Evolutionary conservation across 1,140 invertebrate genomes (phyloP).

Genomic region (Bombyx mandarina): DNA sequence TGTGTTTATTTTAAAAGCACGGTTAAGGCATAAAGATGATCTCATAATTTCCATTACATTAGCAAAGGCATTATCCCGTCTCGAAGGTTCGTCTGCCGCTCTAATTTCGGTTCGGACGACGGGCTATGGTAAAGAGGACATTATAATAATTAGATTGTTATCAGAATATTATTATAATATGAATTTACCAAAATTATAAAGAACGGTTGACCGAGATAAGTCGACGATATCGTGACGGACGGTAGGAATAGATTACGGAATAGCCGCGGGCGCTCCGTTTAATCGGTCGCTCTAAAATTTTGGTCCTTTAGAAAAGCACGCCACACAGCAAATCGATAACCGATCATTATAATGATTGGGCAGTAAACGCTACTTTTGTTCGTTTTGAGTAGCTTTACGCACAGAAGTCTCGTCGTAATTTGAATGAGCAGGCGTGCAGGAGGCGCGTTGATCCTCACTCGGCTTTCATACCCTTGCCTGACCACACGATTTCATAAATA

Average conservation of each 20-base stretch:
- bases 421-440: slow-evolving; percentile 6
- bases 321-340: slow-evolving; percentile 62
- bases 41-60: slow-evolving; percentile 55
- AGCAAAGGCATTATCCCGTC: slow-evolving; percentile 43
- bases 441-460: background rate
- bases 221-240: slow-evolving; percentile 50
- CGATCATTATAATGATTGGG: slow-evolving; percentile 65
- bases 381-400: slow-evolving; percentile 46
- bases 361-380: slow-evolving; percentile 48
- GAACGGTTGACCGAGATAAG: slow-evolving; percentile 40
- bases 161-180: slow-evolving; percentile 60
- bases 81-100: slow-evolving; percentile 28
- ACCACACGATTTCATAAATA: no score
- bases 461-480: background rate
- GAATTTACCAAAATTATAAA: slow-evolving; percentile 65
- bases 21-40: slow-evolving; percentile 47
- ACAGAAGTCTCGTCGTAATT: slow-evolving; percentile 54
- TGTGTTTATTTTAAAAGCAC: slow-evolving; percentile 61
- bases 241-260: slow-evolving; percentile 55
- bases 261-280: slow-evolving; percentile 41
- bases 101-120: slow-evolving; percentile 48
- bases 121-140: slow-evolving; percentile 65
- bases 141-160: slow-evolving; percentile 69
- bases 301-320: slow-evolving; percentile 56
- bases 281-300: slow-evolving; percentile 49